These are phyloP conservation scores for Achlya flavicornis DNA, from an alignment of 2,888 invertebrate species.

Conservation along the genomic window DNA sequence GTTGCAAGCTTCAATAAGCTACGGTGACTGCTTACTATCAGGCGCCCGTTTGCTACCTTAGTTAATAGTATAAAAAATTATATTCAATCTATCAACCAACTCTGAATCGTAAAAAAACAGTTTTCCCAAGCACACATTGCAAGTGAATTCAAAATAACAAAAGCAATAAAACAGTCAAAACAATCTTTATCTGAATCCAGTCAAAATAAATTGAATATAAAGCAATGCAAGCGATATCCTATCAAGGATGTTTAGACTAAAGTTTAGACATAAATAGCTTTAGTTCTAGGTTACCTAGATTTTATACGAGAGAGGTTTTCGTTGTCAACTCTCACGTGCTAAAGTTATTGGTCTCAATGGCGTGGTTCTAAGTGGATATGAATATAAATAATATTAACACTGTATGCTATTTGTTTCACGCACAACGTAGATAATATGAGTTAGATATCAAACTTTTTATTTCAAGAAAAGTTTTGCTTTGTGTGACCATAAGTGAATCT, in stretches of 20 bases:
- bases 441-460: neutral
- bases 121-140: too few species aligned
- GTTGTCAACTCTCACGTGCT: slow-evolving; percentile 24
- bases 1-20: too few species aligned
- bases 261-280: slow-evolving; percentile 21
- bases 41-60: too few species aligned
- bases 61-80: too few species aligned
- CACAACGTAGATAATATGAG: neutral
- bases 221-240: neutral
- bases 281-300: slow-evolving; percentile 35
- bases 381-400: slow-evolving; percentile 15
- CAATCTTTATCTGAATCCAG: neutral
- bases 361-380: slow-evolving; percentile 24
- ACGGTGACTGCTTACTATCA: too few species aligned
- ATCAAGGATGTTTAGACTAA: neutral
- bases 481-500: too few species aligned
- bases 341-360: slow-evolving; percentile 30
- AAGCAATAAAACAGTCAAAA: neutral
- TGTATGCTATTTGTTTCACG: slow-evolving; percentile 4
- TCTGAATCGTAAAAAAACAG: too few species aligned
- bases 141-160: too few species aligned
- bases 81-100: too few species aligned
- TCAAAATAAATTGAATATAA: neutral
- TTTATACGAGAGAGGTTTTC: slow-evolving; percentile 38
- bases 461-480: neutral